These are phyloP conservation scores for Drosophila limbata DNA, from an alignment of 2,888 invertebrate species.

Conservation along the genomic window DNA sequence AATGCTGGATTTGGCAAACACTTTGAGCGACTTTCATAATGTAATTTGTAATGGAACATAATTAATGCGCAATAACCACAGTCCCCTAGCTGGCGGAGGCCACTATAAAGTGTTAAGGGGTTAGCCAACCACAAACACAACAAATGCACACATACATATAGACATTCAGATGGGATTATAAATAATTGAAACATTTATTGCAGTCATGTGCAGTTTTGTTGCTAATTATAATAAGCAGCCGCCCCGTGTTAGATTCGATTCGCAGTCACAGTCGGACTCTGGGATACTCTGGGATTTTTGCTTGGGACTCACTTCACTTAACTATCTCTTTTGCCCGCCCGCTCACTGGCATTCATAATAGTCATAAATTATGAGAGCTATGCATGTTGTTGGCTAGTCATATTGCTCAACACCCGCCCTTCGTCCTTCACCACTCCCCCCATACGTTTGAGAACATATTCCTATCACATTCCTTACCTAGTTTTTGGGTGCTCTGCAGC, in stretches of 20 bases:
- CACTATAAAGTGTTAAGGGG: conserved; percentile 31
- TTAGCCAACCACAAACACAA: conserved; percentile 39
- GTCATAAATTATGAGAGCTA: conserved; percentile 69
- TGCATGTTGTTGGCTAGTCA: conserved; percentile 36
- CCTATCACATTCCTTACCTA: conserved; percentile 40
- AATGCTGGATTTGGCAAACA: conserved; percentile 33
- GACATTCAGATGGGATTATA: conserved; percentile 52
- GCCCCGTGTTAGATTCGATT: conserved; percentile 25
- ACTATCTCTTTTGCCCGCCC: conserved; percentile 3
- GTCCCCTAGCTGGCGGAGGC: conserved; percentile 11
- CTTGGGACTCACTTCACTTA: conserved; percentile 7
- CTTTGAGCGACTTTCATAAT: conserved; percentile 60
- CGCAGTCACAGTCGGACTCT: conserved; percentile 1
- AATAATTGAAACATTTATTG: conserved; percentile 79
- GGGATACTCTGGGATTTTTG: conserved; percentile 8
- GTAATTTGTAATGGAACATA: conserved; percentile 72
- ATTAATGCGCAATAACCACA: conserved; percentile 70
- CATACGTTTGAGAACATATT: background rate
- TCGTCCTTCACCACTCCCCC: background rate
- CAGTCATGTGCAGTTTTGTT: conserved; percentile 76
- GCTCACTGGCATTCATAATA: conserved; percentile 54
- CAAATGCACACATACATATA: conserved; percentile 5
- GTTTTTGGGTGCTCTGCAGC: conserved; percentile 47
- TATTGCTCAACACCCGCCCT: conserved; percentile 5
- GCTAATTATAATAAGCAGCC: conserved; percentile 75